Evolutionary conservation across 35 echinoderm and acorn worm species (phyloP).

Genomic region (Heliocidaris erythrogramma): DNA sequence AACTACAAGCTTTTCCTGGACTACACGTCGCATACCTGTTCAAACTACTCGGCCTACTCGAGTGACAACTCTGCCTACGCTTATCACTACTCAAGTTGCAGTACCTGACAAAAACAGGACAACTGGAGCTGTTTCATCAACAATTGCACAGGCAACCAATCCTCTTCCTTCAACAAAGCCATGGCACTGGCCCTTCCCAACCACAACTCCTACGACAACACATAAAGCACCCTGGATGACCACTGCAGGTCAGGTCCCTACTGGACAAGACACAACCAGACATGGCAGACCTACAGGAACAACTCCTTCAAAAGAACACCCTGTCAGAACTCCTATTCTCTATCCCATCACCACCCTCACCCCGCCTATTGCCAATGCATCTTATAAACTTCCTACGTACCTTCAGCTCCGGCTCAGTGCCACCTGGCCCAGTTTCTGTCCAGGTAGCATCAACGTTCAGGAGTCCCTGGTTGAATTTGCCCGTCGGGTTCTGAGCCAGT

Average conservation of each 20-base stretch:
- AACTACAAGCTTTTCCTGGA: neutral
- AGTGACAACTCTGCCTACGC: neutral
- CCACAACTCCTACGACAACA: neutral
- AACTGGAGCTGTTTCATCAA: neutral
- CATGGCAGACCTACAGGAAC: neutral
- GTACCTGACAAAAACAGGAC: neutral
- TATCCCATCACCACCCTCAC: neutral
- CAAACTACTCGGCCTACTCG: neutral
- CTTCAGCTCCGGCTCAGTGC: conserved; percentile 15
- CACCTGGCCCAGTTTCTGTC: conserved; percentile 10
- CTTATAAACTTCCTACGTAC: conserved; percentile 16
- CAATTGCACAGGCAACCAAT: neutral
- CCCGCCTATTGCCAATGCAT: conserved; percentile 3
- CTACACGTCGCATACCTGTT: neutral
- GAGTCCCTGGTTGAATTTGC: neutral
- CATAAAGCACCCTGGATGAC: neutral
- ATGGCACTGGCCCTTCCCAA: neutral
- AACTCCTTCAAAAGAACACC: neutral
- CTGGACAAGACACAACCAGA: neutral
- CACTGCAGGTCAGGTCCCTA: neutral
- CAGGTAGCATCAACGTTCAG: neutral
- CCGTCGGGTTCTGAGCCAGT: neutral
- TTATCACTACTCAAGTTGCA: neutral
- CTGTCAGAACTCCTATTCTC: neutral
- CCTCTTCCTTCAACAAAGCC: neutral